Conservation (phyloP, 2,888 invertebrate genomes). For the Seladonia tumulorum region DNA sequence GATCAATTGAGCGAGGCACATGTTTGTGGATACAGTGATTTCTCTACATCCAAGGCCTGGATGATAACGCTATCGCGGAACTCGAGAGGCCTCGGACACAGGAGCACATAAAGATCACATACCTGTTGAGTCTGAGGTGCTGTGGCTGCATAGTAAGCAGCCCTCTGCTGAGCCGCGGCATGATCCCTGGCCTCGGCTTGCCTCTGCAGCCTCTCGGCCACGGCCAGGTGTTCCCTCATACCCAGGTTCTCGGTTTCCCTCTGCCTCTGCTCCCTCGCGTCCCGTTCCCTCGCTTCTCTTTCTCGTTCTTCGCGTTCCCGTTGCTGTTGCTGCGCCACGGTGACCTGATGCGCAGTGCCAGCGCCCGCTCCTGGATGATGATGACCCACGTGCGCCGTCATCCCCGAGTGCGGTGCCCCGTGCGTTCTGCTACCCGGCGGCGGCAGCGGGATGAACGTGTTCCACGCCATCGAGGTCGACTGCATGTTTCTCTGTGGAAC, state of each 20-base stretch:
- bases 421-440: conserved; percentile 80
- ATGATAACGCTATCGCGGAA: too few relatives aligned
- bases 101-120: conserved; percentile 15
- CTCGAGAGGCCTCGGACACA: too few relatives aligned
- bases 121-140: conserved; percentile 81
- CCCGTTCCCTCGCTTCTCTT: conserved; percentile 70
- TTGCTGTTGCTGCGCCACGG: conserved; percentile 78
- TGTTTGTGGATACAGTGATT: too few relatives aligned
- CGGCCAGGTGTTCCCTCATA: conserved; percentile 75
- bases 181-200: conserved; percentile 81
- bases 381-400: conserved; percentile 76
- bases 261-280: conserved; percentile 70
- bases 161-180: conserved; percentile 85
- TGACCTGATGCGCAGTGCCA: conserved; percentile 73
- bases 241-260: conserved; percentile 56
- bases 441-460: conserved; percentile 80
- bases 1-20: neutral
- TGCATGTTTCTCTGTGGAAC: conserved; percentile 83
- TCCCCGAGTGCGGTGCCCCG: conserved; percentile 75
- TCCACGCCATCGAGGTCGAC: conserved; percentile 82
- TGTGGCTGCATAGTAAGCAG: conserved; percentile 84
- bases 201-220: conserved; percentile 80
- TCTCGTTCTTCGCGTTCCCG: conserved; percentile 68
- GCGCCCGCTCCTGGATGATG: conserved; percentile 78
- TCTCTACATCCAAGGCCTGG: too few relatives aligned